Percentiles rank a stretch among this genome's conserved stretches.
phyloP scores from a whole-genome alignment of 2,888 invertebrate genomes.

The Pandemis corylana region DNA sequence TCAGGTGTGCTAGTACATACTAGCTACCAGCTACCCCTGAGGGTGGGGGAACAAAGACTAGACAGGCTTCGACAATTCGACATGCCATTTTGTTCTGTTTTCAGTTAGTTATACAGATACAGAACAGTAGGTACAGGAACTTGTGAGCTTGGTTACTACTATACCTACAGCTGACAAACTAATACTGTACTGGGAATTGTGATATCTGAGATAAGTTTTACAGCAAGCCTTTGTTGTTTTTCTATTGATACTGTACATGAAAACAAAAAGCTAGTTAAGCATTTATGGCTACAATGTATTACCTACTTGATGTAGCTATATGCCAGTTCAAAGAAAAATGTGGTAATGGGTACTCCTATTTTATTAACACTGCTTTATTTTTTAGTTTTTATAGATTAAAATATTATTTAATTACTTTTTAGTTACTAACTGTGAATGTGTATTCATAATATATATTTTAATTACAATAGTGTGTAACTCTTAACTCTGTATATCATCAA shows the following conservation, averaged over 20 bases:
- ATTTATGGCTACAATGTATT: background rate
- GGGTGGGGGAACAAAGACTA: too few species aligned
- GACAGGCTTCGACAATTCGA: too few species aligned
- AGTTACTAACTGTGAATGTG: background rate
- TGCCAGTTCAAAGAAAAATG: background rate
- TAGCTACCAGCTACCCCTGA: too few species aligned
- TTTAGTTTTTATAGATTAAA: background rate
- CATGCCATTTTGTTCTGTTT: too few species aligned
- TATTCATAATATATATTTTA: background rate
- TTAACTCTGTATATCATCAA: too few species aligned
- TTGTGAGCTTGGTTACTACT: background rate
- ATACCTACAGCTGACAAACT: background rate
- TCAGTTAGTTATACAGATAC: too few species aligned
- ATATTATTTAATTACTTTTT: background rate
- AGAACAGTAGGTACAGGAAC: too few species aligned
- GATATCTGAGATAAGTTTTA: background rate
- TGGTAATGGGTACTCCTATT: background rate
- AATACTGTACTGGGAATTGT: conserved; percentile 4
- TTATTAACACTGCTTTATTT: background rate
- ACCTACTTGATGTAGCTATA: background rate
- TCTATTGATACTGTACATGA: background rate
- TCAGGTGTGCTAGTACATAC: too few species aligned
- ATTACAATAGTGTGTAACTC: too few species aligned
- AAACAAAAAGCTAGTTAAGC: background rate
- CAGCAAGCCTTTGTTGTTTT: background rate